Evolutionary conservation across 2,888 invertebrate genomes (phyloP), one percentile per base, ranked within the genome.

Genomic region (Monopis laevigella): DNA sequence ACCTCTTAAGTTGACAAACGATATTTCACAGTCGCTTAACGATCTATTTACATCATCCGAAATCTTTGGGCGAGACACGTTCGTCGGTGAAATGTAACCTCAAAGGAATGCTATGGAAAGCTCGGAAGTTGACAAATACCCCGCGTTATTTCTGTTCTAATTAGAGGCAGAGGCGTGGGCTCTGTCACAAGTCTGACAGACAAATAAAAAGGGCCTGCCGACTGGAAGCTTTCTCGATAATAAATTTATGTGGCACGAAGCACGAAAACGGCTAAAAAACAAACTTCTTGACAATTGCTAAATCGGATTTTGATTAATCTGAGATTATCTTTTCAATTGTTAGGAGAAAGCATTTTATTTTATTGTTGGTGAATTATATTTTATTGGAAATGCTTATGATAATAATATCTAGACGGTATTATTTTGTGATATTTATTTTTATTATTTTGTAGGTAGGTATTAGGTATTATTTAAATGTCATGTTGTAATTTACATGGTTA

Each of bases 141-240:
- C 54, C 48, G 55, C 58, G 73, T 75, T 78, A 80, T 80, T 80
- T 72, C 63, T 69, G 77, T 73, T 75, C 78, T 78, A 80, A 80
- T 80, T 78, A 78, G 77, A 65, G 57, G 56, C 55, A 55, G 57
- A 56, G 62, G 64, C 61, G 70, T 67, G 62, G 65, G 67, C 60
- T 14, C 52, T 50, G 58, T 61, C 62, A 57, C 54, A 13, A 2
- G 7, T 27, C 16, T 26, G 40, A 39, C 40, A 29, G 30, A 19
- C 42, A 27, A 40, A 42, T 39, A 34, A 36, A 21, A 36, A 36
- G 36, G 36, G 21, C 19, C 10, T 3, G 16, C 13, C 12, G 11
- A 21, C 21, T 36, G 36, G 21, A 36, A 36, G 36, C 19, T 13
- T 7, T 34, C 16, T 34, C 29, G 32, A 17, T 36, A 36, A 36